Conservation (phyloP, 2,797 vertebrate genomes). For the Acipenser oxyrinchus region DNA sequence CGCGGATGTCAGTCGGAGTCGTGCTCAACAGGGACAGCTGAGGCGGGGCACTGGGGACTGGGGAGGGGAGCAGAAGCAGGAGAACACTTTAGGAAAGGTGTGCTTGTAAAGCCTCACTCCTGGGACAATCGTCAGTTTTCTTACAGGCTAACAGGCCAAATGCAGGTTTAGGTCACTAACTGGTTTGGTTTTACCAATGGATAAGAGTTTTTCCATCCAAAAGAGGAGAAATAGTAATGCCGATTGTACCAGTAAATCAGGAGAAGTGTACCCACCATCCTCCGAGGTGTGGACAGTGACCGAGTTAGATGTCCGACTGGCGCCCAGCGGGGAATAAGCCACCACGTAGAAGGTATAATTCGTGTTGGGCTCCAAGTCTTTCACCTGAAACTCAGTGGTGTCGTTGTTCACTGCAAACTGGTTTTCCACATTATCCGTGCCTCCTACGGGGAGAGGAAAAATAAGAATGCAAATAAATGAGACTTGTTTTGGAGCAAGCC, state of each 20-base stretch:
- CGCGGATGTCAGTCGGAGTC: conserved; percentile 76
- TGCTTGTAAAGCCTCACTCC: too few relatives aligned
- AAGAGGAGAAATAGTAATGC: too few relatives aligned
- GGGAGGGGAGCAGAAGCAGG: conserved; percentile 8
- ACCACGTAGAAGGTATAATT: conserved; percentile 92
- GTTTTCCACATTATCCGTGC: conserved; percentile 80
- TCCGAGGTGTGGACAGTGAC: conserved; percentile 80
- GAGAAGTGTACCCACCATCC: conserved; percentile 65
- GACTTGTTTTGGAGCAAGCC: background rate
- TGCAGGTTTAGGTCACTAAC: too few relatives aligned
- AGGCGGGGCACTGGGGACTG: conserved; percentile 84
- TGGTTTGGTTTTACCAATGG: too few relatives aligned
- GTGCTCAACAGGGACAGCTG: conserved; percentile 83
- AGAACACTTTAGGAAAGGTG: background rate
- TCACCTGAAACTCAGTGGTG: conserved; percentile 85
- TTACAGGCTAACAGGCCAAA: too few relatives aligned
- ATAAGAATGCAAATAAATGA: conserved; percentile 22
- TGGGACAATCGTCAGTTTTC: too few relatives aligned
- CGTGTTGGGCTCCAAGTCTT: conserved; percentile 85
- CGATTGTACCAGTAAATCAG: background rate
- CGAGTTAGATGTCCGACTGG: conserved; percentile 77
- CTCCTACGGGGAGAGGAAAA: conserved; percentile 50
- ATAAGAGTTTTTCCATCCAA: too few relatives aligned
- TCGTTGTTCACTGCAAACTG: conserved; percentile 96
- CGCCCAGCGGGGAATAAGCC: conserved; percentile 88